Evolutionary conservation across 1,140 invertebrate species (phyloP).

Genomic region (Bombus cullumanus): DNA sequence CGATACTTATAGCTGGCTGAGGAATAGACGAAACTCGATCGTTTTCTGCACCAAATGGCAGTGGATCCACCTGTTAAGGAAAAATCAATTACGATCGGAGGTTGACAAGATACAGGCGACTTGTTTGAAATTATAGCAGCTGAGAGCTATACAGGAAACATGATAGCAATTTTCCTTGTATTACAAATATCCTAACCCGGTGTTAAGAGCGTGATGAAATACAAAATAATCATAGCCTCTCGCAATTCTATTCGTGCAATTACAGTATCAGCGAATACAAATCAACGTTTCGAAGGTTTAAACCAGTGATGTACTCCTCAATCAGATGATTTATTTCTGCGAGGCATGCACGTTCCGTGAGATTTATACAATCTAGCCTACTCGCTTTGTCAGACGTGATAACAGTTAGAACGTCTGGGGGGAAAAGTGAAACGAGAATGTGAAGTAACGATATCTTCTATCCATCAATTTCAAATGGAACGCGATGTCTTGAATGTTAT

Average conservation of each 20-base stretch:
- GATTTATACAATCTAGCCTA: background rate
- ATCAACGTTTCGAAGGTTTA: background rate
- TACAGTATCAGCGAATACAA: background rate
- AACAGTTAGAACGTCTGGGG: no score
- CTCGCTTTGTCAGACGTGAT: background rate
- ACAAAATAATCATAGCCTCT: slow-evolving; percentile 30
- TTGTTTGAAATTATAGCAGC: slow-evolving; percentile 21
- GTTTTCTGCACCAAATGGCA: slow-evolving; percentile 9
- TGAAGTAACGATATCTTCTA: no score
- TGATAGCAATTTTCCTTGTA: slow-evolving; percentile 1
- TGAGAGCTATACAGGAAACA: slow-evolving; percentile 4
- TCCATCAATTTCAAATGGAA: no score
- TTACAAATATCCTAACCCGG: background rate
- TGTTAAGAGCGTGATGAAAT: background rate
- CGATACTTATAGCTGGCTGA: slow-evolving; percentile 58
- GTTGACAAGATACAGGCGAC: background rate
- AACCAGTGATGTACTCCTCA: background rate
- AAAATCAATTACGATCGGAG: slow-evolving; percentile 57
- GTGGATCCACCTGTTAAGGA: slow-evolving; percentile 77
- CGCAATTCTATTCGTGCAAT: slow-evolving; percentile 1
- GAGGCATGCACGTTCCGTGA: no score
- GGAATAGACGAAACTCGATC: slow-evolving; percentile 45
- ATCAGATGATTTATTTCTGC: background rate
- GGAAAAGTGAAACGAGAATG: background rate
- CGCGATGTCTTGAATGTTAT: background rate